phyloP scores from a whole-genome alignment of 2,888 invertebrate species.

The Tiliacea aurago region DNA sequence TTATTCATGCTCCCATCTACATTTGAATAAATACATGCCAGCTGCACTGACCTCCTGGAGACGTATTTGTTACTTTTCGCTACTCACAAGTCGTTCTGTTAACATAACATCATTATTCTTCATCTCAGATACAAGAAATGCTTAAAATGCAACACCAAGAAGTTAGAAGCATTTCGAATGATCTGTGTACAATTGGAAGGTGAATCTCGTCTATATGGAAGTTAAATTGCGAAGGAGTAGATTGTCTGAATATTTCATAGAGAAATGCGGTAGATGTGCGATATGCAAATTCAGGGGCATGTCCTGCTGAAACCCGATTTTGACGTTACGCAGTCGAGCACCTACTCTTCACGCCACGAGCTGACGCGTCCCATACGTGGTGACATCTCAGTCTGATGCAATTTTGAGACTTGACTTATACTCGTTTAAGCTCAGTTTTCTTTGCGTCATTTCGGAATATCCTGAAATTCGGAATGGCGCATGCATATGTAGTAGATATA shows the following conservation, averaged over 20 bases:
- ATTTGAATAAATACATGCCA: slow-evolving; percentile 84
- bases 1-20: slow-evolving; percentile 83
- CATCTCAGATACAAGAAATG: slow-evolving; percentile 68
- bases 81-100: slow-evolving; percentile 71
- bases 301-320: slow-evolving; percentile 78
- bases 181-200: slow-evolving; percentile 53
- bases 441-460: slow-evolving; percentile 49
- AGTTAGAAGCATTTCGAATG: slow-evolving; percentile 56
- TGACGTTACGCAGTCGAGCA: slow-evolving; percentile 76
- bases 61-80: slow-evolving; percentile 69
- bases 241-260: slow-evolving; percentile 79
- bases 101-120: slow-evolving; percentile 74
- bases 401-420: slow-evolving; percentile 54
- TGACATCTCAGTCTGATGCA: slow-evolving; percentile 32
- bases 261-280: slow-evolving; percentile 69
- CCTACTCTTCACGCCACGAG: slow-evolving; percentile 71
- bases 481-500: slow-evolving; percentile 70
- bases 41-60: slow-evolving; percentile 79
- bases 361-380: slow-evolving; percentile 71
- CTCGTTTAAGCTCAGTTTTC: slow-evolving; percentile 62
- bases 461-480: slow-evolving; percentile 66
- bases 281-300: slow-evolving; percentile 78
- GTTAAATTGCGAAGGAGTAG: slow-evolving; percentile 70
- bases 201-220: slow-evolving; percentile 61
- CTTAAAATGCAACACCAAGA: slow-evolving; percentile 62